Conservation (phyloP, 2,888 invertebrate genomes). For the Leuctra nigra region DNA sequence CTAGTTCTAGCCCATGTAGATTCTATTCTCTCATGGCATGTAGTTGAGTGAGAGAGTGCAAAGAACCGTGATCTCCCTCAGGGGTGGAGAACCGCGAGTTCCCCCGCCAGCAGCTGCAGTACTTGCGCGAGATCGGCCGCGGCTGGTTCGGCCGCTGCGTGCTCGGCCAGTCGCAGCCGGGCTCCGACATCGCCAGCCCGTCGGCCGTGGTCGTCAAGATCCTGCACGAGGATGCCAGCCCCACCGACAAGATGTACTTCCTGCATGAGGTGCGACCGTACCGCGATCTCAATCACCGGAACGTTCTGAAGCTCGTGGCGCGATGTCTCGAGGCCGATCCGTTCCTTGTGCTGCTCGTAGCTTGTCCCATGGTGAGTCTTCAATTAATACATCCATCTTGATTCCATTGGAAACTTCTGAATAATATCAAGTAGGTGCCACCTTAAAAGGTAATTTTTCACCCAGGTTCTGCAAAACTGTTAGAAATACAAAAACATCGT, state of each 20-base stretch:
- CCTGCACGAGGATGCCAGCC: slow-evolving; percentile 67
- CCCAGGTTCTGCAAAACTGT: too few species aligned
- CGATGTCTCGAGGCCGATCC: slow-evolving; percentile 74
- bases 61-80: slow-evolving; percentile 32
- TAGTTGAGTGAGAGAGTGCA: too few species aligned
- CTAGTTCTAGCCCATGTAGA: too few species aligned
- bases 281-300: slow-evolving; percentile 63
- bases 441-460: too few species aligned
- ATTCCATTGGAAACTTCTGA: too few species aligned
- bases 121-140: slow-evolving; percentile 71
- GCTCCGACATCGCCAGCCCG: slow-evolving; percentile 37
- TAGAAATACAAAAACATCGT: too few species aligned
- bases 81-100: slow-evolving; percentile 53
- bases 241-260: slow-evolving; percentile 70
- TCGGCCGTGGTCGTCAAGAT: slow-evolving; percentile 67
- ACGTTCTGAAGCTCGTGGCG: slow-evolving; percentile 63
- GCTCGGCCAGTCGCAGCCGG: slow-evolving; percentile 66
- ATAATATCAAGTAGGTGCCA: too few species aligned
- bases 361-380: slow-evolving; percentile 56
- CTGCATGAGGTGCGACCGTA: slow-evolving; percentile 68
- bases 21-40: too few species aligned
- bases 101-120: slow-evolving; percentile 69
- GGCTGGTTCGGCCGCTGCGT: slow-evolving; percentile 83
- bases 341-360: slow-evolving; percentile 69
- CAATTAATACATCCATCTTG: too few species aligned